These are phyloP conservation scores for Passer domesticus DNA, from an alignment of 2,113 vertebrate species.

Conservation along the genomic window DNA sequence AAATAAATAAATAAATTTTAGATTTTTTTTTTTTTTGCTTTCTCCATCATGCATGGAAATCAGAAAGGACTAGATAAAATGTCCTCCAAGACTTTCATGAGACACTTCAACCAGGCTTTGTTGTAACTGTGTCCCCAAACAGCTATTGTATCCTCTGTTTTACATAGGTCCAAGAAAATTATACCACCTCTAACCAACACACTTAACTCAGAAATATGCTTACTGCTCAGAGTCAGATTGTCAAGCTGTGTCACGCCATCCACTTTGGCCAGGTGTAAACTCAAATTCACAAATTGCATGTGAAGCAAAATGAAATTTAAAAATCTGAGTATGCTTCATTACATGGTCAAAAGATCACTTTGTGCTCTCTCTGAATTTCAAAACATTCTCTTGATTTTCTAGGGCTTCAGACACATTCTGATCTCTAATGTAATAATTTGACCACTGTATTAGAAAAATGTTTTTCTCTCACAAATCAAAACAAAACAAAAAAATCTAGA, in stretches of 20 bases:
- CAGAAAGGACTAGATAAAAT: not conserved
- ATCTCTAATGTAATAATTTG: not conserved
- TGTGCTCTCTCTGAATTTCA: not conserved
- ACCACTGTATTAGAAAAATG: not conserved
- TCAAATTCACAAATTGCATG: not conserved
- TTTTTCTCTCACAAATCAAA: not conserved
- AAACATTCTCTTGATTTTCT: not conserved
- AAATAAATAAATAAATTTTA: too few species aligned
- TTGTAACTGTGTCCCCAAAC: not conserved
- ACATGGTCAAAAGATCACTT: not conserved
- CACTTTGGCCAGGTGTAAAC: constrained; percentile 1
- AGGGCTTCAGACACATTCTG: not conserved
- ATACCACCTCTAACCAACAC: not conserved
- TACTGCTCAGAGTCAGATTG: not conserved
- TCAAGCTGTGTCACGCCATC: not conserved
- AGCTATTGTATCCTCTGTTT: not conserved
- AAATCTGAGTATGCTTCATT: constrained; percentile 4
- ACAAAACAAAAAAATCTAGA: not conserved
- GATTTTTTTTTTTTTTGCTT: not conserved
- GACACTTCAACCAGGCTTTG: not conserved
- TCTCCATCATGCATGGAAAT: not conserved
- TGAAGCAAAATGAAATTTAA: not conserved
- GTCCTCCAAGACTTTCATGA: not conserved
- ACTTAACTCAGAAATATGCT: not conserved
- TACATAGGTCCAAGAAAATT: not conserved